These are phyloP conservation scores for Parnassius smintheus DNA, from an alignment of 2,888 invertebrate genomes.

Conservation along the genomic window DNA sequence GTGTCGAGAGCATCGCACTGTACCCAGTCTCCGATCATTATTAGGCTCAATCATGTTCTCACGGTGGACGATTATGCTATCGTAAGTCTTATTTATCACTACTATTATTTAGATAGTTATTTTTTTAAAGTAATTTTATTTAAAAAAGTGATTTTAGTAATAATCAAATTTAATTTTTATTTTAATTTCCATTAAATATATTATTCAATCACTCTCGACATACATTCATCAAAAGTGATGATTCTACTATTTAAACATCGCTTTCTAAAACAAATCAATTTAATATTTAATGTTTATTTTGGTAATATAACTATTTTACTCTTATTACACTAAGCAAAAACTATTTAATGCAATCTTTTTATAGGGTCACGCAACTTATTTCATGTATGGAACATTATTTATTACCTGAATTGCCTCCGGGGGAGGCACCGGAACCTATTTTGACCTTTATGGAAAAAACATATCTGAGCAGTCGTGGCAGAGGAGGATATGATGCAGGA, in stretches of 20 bases:
- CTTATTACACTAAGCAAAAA: no score
- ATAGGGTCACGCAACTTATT: constrained; percentile 49
- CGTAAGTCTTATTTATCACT: constrained; percentile 21
- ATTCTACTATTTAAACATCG: no score
- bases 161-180: no score
- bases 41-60: constrained; percentile 22
- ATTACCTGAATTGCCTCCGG: constrained; percentile 65
- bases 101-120: no score
- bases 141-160: no score
- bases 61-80: constrained; percentile 27
- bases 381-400: constrained; percentile 44
- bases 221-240: no score
- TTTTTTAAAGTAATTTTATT: no score
- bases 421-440: constrained; percentile 72
- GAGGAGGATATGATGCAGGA: constrained; percentile 61
- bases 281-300: no score
- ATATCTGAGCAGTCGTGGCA: constrained; percentile 51
- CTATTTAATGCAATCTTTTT: neutral
- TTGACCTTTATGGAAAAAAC: constrained; percentile 67
- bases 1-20: constrained; percentile 23
- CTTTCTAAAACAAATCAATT: no score
- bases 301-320: no score
- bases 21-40: constrained; percentile 20
- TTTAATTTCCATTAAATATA: no score
- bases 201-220: no score